Evolutionary conservation across 2,888 invertebrate species (phyloP).

Genomic region (Cinara cedri): DNA sequence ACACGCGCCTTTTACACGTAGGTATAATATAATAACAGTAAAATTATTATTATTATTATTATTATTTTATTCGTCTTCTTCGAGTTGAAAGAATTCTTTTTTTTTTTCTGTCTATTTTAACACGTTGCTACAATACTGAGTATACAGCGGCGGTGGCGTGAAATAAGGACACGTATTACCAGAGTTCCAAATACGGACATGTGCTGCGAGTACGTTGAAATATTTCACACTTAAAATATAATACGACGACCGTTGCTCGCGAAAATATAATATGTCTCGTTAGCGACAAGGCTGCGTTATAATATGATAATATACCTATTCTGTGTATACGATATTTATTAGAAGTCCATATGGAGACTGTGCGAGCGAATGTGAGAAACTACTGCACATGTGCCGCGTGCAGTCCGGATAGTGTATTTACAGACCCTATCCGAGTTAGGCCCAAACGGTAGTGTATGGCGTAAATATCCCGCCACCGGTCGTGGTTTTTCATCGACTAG

Average conservation of each 20-base stretch:
- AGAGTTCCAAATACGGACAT: constrained; percentile 23
- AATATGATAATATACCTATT: no score
- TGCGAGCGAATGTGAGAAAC: constrained; percentile 19
- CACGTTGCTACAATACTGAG: neutral
- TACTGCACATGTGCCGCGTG: neutral
- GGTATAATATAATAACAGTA: no score
- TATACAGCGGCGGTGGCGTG: no score
- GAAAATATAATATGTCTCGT: constrained; percentile 28
- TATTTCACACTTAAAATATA: constrained; percentile 40
- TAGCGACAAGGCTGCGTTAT: constrained; percentile 1
- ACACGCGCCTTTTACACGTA: no score
- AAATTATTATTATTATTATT: no score
- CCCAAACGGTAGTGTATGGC: no score
- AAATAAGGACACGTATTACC: constrained; percentile 10
- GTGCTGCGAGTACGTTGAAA: neutral
- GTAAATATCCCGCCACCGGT: no score
- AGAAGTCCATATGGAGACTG: constrained; percentile 19
- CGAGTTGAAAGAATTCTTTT: neutral
- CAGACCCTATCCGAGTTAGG: no score
- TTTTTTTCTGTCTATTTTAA: neutral
- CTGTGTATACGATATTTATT: no score
- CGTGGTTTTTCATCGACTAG: no score
- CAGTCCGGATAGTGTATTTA: constrained; percentile 6
- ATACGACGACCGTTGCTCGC: neutral
- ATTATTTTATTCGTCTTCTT: neutral